Conservation (phyloP, 2,888 invertebrate species). For the Caenorhabditis sp. region DNA sequence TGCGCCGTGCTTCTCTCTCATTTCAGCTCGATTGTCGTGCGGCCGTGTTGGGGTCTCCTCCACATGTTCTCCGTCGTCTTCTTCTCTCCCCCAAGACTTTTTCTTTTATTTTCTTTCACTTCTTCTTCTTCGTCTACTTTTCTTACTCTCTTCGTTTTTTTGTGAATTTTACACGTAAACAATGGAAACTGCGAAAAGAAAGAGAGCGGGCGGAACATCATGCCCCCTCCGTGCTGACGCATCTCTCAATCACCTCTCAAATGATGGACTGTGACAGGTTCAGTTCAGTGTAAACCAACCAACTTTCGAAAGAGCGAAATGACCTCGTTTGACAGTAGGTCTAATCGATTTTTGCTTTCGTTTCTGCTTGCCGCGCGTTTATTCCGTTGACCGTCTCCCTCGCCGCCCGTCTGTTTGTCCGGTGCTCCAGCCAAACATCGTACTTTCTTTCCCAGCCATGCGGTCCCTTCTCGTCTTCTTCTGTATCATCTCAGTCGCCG, state of each 20-base stretch:
- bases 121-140: conserved; percentile 14
- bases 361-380: conserved; percentile 8
- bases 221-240: neutral
- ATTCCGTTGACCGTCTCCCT: neutral
- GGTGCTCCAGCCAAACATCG: neutral
- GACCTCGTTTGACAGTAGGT: conserved; percentile 29
- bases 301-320: conserved; percentile 31
- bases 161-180: conserved; percentile 23
- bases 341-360: conserved; percentile 3
- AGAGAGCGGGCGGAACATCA: conserved; percentile 22
- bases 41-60: conserved; percentile 16
- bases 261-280: conserved; percentile 51
- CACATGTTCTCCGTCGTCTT: conserved; percentile 28
- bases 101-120: conserved; percentile 23
- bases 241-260: conserved; percentile 34
- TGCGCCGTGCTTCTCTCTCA: conserved; percentile 35
- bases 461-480: conserved; percentile 23
- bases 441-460: conserved; percentile 7
- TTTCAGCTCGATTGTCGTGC: conserved; percentile 52
- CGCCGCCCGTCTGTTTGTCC: neutral
- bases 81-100: conserved; percentile 30
- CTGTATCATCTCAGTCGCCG: conserved; percentile 23
- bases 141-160: conserved; percentile 3
- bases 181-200: conserved; percentile 22
- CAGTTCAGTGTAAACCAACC: conserved; percentile 17